Base-by-base conservation (phyloP, 2,888 invertebrate species). In the Eupelmus urozonus region DNA sequence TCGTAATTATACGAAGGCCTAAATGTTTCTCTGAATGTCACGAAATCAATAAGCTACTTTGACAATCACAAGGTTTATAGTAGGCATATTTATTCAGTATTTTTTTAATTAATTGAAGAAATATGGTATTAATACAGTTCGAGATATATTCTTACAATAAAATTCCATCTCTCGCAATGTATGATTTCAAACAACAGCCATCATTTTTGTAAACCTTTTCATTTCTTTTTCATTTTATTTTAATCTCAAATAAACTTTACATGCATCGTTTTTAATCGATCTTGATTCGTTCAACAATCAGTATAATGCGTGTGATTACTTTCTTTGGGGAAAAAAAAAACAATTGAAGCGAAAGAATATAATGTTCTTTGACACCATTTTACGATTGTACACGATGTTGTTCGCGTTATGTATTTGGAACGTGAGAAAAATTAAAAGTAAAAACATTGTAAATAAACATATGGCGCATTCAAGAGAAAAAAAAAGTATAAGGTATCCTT, bases 21-120 rank as follows among this genome's bases (percentile, higher is more conserved):
- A 79, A 69, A 60, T 66, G 53, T 79, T 63, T 79, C 53, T 69
- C 63, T 70, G 34, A 70, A 63, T 59, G 25, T 73, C 73, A 70
- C 25, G 20, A 79, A 76, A 79, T 76, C 65, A 79, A 79, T 73
- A 76, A 79, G 63, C 65, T 76, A 63, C 62, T 76, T 69, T 79
- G 72, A 79, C 72, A 73, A 79, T 79, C 76, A 76, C 63, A 9
- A 60, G 34, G 49, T 78, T 78, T 63, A 51, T 59, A 63, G 51
- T 73, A 62, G 55, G 9, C 27, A 67, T 18, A 57, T 65, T 63
- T 57, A 65, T 77, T 71, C 20, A 57, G 53, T 34, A 49, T 71
- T 71, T 71, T 66, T 65, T 65, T 27, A 65, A 65, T 76, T 57
- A 29, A 34, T 5, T 34, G 34, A 34, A 34, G 9, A 34, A 34